Conservation (phyloP, 2,888 invertebrate species). For the Oxystoma pomonae region DNA sequence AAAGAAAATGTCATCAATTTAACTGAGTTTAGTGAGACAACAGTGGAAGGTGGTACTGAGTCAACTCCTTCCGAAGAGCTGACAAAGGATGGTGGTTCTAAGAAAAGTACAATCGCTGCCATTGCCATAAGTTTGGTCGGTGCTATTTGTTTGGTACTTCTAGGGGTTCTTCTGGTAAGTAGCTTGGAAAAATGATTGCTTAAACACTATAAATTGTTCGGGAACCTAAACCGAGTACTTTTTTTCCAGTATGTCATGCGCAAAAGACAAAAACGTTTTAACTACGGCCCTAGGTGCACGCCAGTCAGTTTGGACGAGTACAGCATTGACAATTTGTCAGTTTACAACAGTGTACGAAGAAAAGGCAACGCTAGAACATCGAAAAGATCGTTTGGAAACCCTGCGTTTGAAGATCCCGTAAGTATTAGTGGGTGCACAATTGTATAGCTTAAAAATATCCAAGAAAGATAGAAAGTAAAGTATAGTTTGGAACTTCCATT, state of each 20-base stretch:
- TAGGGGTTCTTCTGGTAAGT: conserved; percentile 75
- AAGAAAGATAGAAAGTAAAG: too few species aligned
- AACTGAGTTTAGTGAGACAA: conserved; percentile 14
- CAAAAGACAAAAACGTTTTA: conserved; percentile 74
- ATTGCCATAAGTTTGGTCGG: conserved; percentile 79
- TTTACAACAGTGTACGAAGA: conserved; percentile 70
- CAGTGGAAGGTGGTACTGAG: conserved; percentile 39
- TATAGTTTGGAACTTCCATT: too few species aligned
- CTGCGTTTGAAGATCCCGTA: conserved; percentile 86
- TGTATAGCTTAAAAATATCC: not conserved
- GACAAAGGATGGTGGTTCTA: conserved; percentile 42
- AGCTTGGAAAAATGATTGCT: not conserved
- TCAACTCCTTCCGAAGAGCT: conserved; percentile 42
- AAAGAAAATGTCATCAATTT: not conserved
- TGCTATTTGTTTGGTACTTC: conserved; percentile 68
- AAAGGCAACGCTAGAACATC: conserved; percentile 73
- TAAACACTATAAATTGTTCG: too few species aligned
- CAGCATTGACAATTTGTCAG: conserved; percentile 85
- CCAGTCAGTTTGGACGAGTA: conserved; percentile 87
- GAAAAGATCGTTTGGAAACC: conserved; percentile 85
- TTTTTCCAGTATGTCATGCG: conserved; percentile 69
- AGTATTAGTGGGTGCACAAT: conserved; percentile 39
- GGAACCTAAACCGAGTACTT: conserved; percentile 9
- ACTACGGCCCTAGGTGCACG: conserved; percentile 81
- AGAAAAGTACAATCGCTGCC: conserved; percentile 71